phyloP scores from a whole-genome alignment of 2,113 vertebrate genomes.

The Paradisaea rubra region DNA sequence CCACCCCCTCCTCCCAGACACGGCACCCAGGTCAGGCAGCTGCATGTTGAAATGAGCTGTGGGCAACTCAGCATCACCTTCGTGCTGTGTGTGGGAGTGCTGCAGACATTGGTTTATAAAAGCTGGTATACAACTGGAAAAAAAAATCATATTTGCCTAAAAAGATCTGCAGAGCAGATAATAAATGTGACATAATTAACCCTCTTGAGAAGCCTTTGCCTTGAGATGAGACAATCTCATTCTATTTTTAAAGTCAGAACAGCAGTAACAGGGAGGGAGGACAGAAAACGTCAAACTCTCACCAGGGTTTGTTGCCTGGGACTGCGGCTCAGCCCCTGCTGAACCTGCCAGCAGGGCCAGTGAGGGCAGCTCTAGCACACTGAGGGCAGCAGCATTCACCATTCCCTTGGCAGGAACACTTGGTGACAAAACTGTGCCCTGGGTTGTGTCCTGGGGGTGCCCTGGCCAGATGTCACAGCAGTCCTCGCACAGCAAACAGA shows the following conservation, averaged over 20 bases:
- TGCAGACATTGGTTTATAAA: neutral
- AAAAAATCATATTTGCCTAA: neutral
- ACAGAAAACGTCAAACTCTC: neutral
- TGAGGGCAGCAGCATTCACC: rapidly evolving
- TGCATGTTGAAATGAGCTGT: neutral
- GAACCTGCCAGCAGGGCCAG: neutral
- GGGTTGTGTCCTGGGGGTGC: neutral
- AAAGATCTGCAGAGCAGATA: neutral
- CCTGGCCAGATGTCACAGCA: neutral
- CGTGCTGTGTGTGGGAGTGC: neutral
- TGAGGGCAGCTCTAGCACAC: rapidly evolving
- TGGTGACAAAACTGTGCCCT: neutral
- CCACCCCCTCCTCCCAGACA: neutral
- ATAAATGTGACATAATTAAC: slow-evolving; percentile 23
- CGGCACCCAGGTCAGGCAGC: neutral
- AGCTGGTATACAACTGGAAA: neutral
- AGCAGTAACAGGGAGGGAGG: neutral
- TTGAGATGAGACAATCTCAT: neutral
- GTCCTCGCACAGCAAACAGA: neutral
- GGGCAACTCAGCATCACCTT: neutral
- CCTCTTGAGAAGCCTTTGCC: slow-evolving; percentile 29
- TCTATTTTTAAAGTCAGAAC: slow-evolving; percentile 12
- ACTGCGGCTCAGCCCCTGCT: neutral
- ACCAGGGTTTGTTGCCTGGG: neutral
- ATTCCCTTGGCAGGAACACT: neutral